Percentiles rank a stretch among this genome's conserved stretches.
Conservation (phyloP, 2,113 vertebrate species). For the Calidris pugnax region DNA sequence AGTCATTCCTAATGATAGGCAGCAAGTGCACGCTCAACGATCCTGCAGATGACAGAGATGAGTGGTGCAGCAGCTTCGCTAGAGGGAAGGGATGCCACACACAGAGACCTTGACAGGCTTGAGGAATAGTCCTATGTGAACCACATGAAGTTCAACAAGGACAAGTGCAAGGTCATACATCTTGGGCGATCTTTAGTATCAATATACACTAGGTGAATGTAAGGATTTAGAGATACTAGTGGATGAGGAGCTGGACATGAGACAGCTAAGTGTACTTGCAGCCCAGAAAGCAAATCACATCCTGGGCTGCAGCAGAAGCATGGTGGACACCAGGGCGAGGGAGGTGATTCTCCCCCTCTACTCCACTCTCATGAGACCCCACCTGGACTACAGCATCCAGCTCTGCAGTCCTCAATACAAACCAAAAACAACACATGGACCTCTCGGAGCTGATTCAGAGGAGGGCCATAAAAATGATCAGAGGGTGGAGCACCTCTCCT, state of each 20-base stretch:
- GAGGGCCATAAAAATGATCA: neutral
- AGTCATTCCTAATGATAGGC: no score
- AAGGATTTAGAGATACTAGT: no score
- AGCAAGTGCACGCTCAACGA: neutral
- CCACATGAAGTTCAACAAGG: neutral
- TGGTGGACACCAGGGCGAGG: rapidly evolving
- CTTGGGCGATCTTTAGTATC: neutral
- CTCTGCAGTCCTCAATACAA: neutral
- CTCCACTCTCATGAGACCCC: neutral
- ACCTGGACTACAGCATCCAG: neutral
- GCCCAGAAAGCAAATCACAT: neutral
- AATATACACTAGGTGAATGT: rapidly evolving
- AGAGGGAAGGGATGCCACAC: neutral
- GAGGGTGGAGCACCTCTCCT: neutral
- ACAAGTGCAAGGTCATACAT: neutral
- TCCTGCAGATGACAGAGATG: neutral
- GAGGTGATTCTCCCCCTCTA: neutral
- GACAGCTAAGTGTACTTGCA: rapidly evolving
- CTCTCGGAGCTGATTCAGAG: rapidly evolving
- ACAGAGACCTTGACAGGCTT: neutral
- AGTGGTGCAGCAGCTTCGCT: rapidly evolving
- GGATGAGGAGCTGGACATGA: rapidly evolving
- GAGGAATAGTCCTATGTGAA: rapidly evolving
- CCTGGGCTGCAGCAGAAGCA: neutral
- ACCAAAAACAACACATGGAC: neutral